These are phyloP conservation scores for Noctilio leporinus DNA, from an alignment of 2,113 vertebrate species.

Conservation along the genomic window DNA sequence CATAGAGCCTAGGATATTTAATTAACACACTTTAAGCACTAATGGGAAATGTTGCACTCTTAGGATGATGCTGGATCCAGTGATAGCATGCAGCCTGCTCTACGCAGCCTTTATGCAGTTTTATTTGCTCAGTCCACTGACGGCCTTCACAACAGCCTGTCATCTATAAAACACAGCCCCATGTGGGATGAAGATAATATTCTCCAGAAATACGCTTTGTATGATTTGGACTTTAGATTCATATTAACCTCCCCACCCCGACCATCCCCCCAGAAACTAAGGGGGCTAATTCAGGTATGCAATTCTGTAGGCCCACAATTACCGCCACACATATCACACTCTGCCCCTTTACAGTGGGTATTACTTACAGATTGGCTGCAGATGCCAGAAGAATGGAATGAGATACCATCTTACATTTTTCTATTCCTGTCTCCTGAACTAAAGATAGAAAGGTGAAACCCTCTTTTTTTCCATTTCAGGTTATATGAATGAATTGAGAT, in stretches of 20 bases:
- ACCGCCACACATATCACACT: background rate
- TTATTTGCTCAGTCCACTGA: background rate
- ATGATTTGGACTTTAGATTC: background rate
- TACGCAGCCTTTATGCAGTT: background rate
- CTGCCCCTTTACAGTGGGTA: background rate
- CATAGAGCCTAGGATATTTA: background rate
- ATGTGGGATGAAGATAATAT: background rate
- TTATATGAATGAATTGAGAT: constrained; percentile 4
- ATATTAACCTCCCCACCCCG: background rate
- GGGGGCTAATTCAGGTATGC: background rate
- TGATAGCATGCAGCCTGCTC: background rate
- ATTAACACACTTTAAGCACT: constrained; percentile 6
- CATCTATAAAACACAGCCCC: background rate
- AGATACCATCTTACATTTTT: background rate
- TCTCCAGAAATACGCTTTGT: background rate
- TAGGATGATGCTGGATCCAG: background rate
- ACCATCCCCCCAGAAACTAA: background rate
- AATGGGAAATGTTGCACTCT: background rate
- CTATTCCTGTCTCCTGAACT: background rate
- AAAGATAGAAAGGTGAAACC: background rate
- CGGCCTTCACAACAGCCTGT: background rate
- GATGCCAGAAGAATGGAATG: background rate
- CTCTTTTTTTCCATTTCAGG: background rate
- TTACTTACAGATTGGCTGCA: background rate
- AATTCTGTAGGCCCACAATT: background rate